These are phyloP conservation scores for Ifrita kowaldi DNA, from an alignment of 2,113 vertebrate genomes.

Conservation along the genomic window DNA sequence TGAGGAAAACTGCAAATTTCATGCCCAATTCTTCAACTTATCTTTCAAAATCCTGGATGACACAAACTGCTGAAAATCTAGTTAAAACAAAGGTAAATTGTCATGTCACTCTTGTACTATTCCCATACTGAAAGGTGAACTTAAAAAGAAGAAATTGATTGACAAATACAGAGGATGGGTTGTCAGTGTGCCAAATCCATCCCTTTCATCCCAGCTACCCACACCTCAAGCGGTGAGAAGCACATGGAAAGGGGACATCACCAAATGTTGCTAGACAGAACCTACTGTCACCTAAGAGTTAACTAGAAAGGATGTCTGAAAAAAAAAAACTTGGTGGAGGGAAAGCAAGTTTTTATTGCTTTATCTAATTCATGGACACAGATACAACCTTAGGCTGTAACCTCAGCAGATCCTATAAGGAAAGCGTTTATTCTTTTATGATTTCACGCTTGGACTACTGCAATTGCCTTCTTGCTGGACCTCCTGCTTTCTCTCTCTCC, in stretches of 20 bases:
- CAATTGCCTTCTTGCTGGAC: background rate
- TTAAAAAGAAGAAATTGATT: background rate
- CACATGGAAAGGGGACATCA: background rate
- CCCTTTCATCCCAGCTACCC: background rate
- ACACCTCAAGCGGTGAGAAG: background rate
- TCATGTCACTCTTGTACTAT: background rate
- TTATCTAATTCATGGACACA: background rate
- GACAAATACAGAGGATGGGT: background rate
- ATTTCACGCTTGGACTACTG: background rate
- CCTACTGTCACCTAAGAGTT: background rate
- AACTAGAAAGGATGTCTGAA: background rate
- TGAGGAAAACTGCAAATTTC: background rate
- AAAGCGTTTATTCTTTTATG: background rate
- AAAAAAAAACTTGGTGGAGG: background rate
- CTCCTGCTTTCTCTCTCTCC: background rate
- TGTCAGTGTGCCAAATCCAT: background rate
- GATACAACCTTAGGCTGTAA: background rate
- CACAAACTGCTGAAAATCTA: background rate
- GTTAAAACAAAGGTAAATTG: background rate
- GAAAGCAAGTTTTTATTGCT: background rate
- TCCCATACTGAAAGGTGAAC: background rate
- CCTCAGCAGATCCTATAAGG: background rate
- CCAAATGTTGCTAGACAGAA: background rate
- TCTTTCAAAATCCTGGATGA: background rate
- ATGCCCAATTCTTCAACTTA: background rate